Evolutionary conservation across 2,888 invertebrate species (phyloP), one percentile per base, ranked within the genome.

Genomic region (Aporophyla lueneburgensis): DNA sequence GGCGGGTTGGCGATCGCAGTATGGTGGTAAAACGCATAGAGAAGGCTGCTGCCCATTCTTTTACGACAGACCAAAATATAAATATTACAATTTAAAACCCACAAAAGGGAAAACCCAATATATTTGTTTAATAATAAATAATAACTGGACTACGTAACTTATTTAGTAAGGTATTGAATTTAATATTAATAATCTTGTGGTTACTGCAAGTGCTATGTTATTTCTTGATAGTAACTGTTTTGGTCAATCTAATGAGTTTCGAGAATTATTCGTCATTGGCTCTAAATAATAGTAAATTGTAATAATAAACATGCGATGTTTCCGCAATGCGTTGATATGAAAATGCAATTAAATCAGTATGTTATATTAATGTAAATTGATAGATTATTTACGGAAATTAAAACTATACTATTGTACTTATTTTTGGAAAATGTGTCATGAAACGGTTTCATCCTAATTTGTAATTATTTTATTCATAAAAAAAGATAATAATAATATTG

Each of bases 101-200:
- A 43, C 33, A 61, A 69, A 68, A 65, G 68, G 84, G 73, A 80
- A 84, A 84, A 76, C 24, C 51, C 33, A 53, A 59, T 58, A 67
- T 53, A 54, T 68, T 67, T 53, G 46, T 63, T 63, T 2, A 51
- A 33, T 49, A 54, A 24, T 16, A 40, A n/a, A 51, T 54, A 19
- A 43, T 51, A 14, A 54, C 40, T 27, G 16, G 46, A 65, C 53
- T 70, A 56, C 56, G 56, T 69, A 69, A 51, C 53, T 71, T 54
- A 68, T 72, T 72, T 46, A 61, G n/a, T n/a, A n/a, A n/a, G n/a
- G n/a, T 24, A 33, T 61, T 6, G 33, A 2, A 59, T 70, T 40
- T 58, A 53, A 12, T 27, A 59, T 43, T 54, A 49, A 33, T 54
- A 43, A 63, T 24, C 12, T 14, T 78, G 79, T 53, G 79, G 71